These are phyloP conservation scores for Synaphobranchus kaupii DNA, from an alignment of 2,797 vertebrate genomes.

Conservation along the genomic window DNA sequence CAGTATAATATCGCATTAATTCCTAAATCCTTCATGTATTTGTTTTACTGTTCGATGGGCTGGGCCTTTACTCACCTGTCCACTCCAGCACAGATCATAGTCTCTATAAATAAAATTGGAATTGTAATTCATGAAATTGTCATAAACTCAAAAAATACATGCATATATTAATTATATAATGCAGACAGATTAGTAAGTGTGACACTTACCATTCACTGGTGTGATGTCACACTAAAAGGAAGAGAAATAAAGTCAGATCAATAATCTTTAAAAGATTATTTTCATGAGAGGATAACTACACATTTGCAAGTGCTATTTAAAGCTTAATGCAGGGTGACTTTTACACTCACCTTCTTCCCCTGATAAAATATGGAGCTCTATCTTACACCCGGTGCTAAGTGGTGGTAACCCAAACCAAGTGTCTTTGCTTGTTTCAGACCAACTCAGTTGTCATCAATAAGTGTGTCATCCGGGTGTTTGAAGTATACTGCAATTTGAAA, in stretches of 20 bases:
- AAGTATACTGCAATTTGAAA: too few species aligned
- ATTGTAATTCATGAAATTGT: background rate
- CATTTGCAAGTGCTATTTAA: background rate
- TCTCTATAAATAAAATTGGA: conserved; percentile 47
- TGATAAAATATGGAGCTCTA: background rate
- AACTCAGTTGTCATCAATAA: too few species aligned
- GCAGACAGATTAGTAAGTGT: background rate
- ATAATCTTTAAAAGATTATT: background rate
- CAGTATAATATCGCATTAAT: background rate
- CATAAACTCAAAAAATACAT: background rate
- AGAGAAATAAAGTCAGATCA: conserved; percentile 24
- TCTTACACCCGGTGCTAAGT: too few species aligned
- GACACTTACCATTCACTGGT: conserved; percentile 56
- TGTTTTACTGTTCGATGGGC: background rate
- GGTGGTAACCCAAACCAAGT: too few species aligned
- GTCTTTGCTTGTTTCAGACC: too few species aligned
- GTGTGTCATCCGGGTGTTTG: too few species aligned
- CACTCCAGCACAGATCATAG: conserved; percentile 53
- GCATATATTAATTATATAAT: background rate
- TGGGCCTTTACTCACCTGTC: conserved; percentile 60
- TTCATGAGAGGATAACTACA: background rate
- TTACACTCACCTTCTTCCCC: background rate
- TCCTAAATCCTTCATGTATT: background rate
- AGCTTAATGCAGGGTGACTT: background rate
- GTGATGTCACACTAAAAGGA: conserved; percentile 57